phyloP scores from a whole-genome alignment of 2,888 invertebrate genomes.

The Leptopterna dolabrata region DNA sequence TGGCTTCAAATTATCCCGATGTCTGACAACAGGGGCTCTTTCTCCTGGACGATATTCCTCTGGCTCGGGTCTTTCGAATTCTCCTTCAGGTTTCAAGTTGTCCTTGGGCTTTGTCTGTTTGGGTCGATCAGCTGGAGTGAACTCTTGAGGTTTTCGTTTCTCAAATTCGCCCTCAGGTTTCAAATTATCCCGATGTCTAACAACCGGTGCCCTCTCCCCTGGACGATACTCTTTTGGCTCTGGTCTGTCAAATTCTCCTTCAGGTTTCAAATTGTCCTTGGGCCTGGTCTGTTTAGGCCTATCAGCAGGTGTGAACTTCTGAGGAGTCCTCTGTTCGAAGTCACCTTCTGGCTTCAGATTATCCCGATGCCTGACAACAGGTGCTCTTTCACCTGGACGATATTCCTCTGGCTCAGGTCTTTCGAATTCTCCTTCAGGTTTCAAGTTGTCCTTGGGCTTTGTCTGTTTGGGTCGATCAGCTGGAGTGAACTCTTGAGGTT shows the following conservation, averaged over 20 bases:
- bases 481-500: constrained; percentile 67
- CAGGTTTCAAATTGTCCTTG: constrained; percentile 65
- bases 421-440: constrained; percentile 67
- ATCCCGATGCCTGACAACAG: constrained; percentile 67
- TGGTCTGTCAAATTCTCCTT: constrained; percentile 66
- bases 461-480: constrained; percentile 67
- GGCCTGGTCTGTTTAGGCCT: constrained; percentile 64
- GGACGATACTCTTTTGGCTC: constrained; percentile 64
- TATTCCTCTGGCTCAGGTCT: constrained; percentile 62
- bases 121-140: constrained; percentile 68
- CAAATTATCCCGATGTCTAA: constrained; percentile 66
- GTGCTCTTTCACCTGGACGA: constrained; percentile 67
- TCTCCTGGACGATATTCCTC: constrained; percentile 70
- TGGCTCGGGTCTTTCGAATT: constrained; percentile 66
- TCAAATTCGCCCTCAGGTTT: constrained; percentile 73
- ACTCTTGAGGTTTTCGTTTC: constrained; percentile 63
- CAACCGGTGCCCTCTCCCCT: constrained; percentile 71
- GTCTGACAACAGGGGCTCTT: constrained; percentile 64
- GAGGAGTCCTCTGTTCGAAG: constrained; percentile 68
- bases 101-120: constrained; percentile 68
- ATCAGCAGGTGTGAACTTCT: constrained; percentile 65
- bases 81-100: constrained; percentile 66
- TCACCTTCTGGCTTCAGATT: constrained; percentile 69
- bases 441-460: constrained; percentile 70
- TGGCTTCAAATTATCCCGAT: constrained; percentile 69